These are phyloP conservation scores for Tetraodon nigroviridis DNA, from an alignment of 2,113 vertebrate genomes.

Conservation along the genomic window DNA sequence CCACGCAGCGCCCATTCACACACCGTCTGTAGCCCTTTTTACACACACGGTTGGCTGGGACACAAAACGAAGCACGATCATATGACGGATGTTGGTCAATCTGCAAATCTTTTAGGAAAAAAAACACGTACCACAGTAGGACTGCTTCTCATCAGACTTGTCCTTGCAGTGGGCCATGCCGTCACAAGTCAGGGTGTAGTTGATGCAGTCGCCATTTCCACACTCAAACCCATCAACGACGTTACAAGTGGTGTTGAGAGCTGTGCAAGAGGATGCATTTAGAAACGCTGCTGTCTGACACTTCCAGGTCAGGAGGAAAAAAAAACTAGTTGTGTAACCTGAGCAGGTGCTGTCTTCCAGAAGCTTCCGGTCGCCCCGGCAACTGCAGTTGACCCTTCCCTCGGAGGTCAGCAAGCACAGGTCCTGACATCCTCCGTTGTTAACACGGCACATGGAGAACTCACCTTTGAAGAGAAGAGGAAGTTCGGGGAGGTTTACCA, in stretches of 20 bases:
- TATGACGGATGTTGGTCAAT: slow-evolving; percentile 5
- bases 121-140: slow-evolving; percentile 85
- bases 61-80: slow-evolving; percentile 14
- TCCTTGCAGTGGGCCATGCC: slow-evolving; percentile 92
- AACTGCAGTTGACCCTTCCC: slow-evolving; percentile 92
- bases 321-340: slow-evolving; percentile 67
- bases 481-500: slow-evolving; percentile 3
- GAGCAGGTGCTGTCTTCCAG: slow-evolving; percentile 91
- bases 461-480: slow-evolving; percentile 73
- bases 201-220: slow-evolving; percentile 92
- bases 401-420: slow-evolving; percentile 89
- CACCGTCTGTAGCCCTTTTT: slow-evolving; percentile 92
- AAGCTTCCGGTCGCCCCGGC: slow-evolving; percentile 86
- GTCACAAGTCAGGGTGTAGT: slow-evolving; percentile 90
- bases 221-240: slow-evolving; percentile 89
- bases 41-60: slow-evolving; percentile 84
- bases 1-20: slow-evolving; percentile 86
- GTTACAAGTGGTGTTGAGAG: slow-evolving; percentile 86
- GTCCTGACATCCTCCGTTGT: slow-evolving; percentile 93
- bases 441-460: slow-evolving; percentile 86
- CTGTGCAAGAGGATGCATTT: slow-evolving; percentile 55
- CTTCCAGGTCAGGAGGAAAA: not conserved
- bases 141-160: slow-evolving; percentile 96
- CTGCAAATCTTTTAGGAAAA: not conserved
- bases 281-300: not conserved